These are phyloP conservation scores for Eilema sororculum DNA, from an alignment of 2,888 invertebrate species.

Conservation along the genomic window DNA sequence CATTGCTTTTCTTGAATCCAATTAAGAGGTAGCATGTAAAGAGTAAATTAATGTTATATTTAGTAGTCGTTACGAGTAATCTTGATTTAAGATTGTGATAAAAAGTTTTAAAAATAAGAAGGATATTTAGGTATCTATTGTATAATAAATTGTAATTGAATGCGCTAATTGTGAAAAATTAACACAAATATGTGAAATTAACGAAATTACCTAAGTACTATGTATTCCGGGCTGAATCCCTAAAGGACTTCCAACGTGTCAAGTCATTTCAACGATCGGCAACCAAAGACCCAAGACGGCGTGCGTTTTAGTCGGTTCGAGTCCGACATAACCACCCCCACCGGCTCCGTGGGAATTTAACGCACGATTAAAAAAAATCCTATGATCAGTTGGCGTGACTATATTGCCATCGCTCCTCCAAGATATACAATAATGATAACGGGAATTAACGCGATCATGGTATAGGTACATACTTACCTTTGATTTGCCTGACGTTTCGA, in stretches of 20 bases:
- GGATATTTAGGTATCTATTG: neutral
- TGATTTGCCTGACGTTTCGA: too few relatives aligned
- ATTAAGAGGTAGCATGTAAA: slow-evolving; percentile 63
- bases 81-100: slow-evolving; percentile 1
- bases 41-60: slow-evolving; percentile 52
- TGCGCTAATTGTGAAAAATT: neutral
- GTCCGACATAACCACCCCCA: too few relatives aligned
- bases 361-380: too few relatives aligned
- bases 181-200: neutral
- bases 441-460: too few relatives aligned
- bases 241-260: neutral
- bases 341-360: too few relatives aligned
- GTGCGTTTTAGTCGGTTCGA: too few relatives aligned
- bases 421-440: too few relatives aligned
- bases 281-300: too few relatives aligned
- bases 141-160: neutral
- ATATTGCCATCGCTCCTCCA: neutral
- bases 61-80: slow-evolving; percentile 5
- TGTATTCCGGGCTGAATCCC: neutral
- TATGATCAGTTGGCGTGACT: neutral
- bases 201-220: neutral
- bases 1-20: slow-evolving; percentile 50
- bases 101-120: neutral
- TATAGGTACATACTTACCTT: too few relatives aligned
- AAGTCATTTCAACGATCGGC: too few relatives aligned